Evolutionary conservation across 2,797 vertebrate species (phyloP).

Genomic region (Acrossocheilus wenchowensis): DNA sequence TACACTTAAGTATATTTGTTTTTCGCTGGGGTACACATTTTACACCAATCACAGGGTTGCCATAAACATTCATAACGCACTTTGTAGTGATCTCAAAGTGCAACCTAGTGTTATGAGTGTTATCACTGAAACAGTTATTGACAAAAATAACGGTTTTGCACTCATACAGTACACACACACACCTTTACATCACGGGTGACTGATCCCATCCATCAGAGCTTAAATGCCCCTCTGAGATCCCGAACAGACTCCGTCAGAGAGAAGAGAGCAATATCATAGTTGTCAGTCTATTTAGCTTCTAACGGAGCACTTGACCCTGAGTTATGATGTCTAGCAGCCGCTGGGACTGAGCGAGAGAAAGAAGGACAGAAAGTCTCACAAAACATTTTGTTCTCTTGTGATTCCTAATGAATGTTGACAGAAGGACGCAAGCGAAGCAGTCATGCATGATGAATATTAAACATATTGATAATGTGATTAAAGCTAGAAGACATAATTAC

Average conservation of each 20-base stretch:
- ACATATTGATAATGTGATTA: constrained; percentile 6
- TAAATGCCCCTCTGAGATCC: constrained; percentile 15
- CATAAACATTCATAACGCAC: background rate
- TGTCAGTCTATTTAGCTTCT: background rate
- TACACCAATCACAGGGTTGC: background rate
- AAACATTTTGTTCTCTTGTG: background rate
- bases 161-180: background rate
- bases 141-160: background rate
- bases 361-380: background rate
- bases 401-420: constrained; percentile 13
- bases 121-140: background rate
- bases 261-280: constrained; percentile 12
- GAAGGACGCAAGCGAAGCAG: background rate
- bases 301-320: constrained; percentile 18
- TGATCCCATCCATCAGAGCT: constrained; percentile 21
- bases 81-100: background rate
- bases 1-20: background rate
- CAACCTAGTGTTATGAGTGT: background rate
- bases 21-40: background rate
- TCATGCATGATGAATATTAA: background rate
- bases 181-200: background rate
- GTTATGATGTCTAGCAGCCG: constrained; percentile 21
- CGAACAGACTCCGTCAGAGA: background rate
- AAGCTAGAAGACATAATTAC: background rate
- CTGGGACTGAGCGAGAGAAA: background rate